These are phyloP conservation scores for Lamellibrachia columna DNA, from an alignment of 2,888 invertebrate genomes.

Conservation along the genomic window DNA sequence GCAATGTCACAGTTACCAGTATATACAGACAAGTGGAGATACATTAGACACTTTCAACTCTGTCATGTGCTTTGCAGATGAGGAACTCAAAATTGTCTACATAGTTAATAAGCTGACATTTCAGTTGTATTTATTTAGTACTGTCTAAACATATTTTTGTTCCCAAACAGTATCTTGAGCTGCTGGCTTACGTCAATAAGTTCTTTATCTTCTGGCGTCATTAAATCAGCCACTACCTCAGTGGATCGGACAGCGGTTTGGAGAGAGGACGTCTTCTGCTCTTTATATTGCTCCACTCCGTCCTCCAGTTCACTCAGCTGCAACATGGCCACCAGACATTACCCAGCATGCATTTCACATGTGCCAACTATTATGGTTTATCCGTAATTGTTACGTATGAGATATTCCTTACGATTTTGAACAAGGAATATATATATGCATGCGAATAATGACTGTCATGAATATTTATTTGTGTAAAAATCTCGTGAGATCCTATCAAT, in stretches of 20 bases:
- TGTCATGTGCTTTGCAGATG: too few species aligned
- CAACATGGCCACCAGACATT: not conserved
- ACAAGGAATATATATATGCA: too few species aligned
- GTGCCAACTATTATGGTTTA: too few species aligned
- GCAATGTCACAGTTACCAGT: not conserved
- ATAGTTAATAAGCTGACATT: not conserved
- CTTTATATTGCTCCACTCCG: not conserved
- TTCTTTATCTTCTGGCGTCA: not conserved
- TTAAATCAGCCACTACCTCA: not conserved
- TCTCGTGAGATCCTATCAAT: too few species aligned
- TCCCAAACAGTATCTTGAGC: not conserved
- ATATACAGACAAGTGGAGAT: too few species aligned
- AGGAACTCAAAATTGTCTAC: too few species aligned
- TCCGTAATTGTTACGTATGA: too few species aligned
- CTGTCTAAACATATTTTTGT: not conserved
- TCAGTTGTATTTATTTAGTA: not conserved
- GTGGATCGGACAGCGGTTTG: not conserved
- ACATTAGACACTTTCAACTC: too few species aligned
- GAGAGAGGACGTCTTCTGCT: not conserved
- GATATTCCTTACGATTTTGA: too few species aligned
- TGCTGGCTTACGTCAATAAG: not conserved
- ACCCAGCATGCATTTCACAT: not conserved
- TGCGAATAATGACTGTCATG: too few species aligned
- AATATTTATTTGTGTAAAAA: too few species aligned
- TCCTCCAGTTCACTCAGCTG: not conserved